Evolutionary conservation across 1,140 invertebrate genomes (phyloP).

Genomic region (Lucilia cuprina): DNA sequence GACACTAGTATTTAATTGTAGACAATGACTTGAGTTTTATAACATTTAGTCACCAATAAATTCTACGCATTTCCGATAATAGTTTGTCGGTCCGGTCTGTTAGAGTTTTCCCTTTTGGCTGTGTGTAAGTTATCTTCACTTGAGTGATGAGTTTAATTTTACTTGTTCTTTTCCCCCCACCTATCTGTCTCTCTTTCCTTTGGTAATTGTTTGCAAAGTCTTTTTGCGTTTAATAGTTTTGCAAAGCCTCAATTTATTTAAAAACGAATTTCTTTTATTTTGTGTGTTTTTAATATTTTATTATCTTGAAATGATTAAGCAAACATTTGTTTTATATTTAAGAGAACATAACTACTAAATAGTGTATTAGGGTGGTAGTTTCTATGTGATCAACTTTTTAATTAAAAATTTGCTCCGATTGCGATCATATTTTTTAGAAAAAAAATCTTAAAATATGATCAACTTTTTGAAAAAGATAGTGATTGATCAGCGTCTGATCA

Average conservation of each 20-base stretch:
- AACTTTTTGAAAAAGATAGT: too few species aligned
- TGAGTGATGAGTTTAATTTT: neutral
- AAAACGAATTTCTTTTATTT: neutral
- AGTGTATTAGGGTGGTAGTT: too few species aligned
- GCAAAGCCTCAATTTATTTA: constrained; percentile 5
- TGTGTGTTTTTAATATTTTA: neutral
- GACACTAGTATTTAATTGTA: too few species aligned
- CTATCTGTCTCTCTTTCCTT: neutral
- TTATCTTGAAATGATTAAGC: constrained; percentile 30
- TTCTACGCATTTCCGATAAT: neutral
- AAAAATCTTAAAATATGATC: too few species aligned
- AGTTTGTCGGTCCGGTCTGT: neutral
- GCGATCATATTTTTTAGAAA: too few species aligned
- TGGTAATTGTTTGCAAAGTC: neutral
- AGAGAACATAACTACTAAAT: neutral
- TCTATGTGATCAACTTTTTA: too few species aligned
- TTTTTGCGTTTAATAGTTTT: neutral
- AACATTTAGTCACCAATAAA: neutral
- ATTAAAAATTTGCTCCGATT: too few species aligned
- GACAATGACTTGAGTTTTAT: neutral
- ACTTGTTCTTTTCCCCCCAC: neutral
- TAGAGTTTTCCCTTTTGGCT: too few species aligned
- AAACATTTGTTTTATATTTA: constrained; percentile 25
- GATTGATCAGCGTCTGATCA: too few species aligned
- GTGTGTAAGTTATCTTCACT: neutral